Conservation (phyloP, 2,888 invertebrate genomes). For the Seladonia tumulorum region DNA sequence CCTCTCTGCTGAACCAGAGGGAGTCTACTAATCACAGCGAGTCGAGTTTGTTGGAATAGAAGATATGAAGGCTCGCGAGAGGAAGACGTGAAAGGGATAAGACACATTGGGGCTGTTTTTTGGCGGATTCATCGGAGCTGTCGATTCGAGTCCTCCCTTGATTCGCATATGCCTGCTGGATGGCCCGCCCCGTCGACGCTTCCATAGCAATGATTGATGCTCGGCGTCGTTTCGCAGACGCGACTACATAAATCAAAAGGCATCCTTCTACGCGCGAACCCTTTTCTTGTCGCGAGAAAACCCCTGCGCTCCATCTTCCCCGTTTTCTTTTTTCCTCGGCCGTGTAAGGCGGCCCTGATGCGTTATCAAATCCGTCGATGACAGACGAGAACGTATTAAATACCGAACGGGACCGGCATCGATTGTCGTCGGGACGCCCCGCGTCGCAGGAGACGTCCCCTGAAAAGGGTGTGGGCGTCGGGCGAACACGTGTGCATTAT, state of each 20-base stretch:
- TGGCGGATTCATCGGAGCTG: constrained; percentile 58
- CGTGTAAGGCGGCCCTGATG: constrained; percentile 23
- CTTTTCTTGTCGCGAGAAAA: constrained; percentile 56
- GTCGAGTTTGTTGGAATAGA: too few species aligned
- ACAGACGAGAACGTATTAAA: constrained; percentile 74
- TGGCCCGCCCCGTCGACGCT: constrained; percentile 48
- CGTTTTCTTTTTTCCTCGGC: background rate
- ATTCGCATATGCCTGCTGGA: constrained; percentile 55
- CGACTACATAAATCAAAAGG: constrained; percentile 78
- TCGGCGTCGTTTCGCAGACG: constrained; percentile 72
- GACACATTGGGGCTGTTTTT: constrained; percentile 42
- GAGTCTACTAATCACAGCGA: too few species aligned
- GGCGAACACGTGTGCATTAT: constrained; percentile 51
- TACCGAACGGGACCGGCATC: constrained; percentile 69
- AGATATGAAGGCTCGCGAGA: background rate
- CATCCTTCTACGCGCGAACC: constrained; percentile 54
- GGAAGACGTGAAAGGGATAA: background rate
- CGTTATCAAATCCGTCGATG: constrained; percentile 71
- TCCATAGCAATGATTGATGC: constrained; percentile 75
- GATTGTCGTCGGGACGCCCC: constrained; percentile 64
- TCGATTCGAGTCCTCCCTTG: constrained; percentile 54
- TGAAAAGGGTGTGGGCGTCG: constrained; percentile 39
- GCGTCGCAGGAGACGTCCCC: background rate
- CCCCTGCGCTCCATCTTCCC: background rate
- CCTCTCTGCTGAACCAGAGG: too few species aligned